phyloP scores from a whole-genome alignment of 2,113 vertebrate genomes.

The Heptranchias perlo region DNA sequence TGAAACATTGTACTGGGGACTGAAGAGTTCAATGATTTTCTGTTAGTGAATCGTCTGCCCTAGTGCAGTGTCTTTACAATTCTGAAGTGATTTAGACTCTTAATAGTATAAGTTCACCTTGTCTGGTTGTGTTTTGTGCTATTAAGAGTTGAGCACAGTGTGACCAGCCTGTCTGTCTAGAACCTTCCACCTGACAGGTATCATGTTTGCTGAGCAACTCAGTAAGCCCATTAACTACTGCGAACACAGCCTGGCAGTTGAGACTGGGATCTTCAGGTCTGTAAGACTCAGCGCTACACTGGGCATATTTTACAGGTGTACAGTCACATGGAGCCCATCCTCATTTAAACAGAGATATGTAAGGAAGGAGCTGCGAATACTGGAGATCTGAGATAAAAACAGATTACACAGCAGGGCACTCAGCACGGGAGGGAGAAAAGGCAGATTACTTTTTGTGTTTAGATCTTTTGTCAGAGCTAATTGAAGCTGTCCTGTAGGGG shows the following conservation, averaged over 20 bases:
- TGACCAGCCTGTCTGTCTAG: neutral
- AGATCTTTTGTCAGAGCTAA: neutral
- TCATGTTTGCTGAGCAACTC: neutral
- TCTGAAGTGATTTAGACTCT: neutral
- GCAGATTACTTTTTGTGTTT: neutral
- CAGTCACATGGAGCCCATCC: neutral
- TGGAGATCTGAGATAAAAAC: neutral
- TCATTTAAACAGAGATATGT: neutral
- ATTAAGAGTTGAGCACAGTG: neutral
- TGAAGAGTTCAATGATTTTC: neutral
- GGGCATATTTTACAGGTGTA: neutral
- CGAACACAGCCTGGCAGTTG: neutral
- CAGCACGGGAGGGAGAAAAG: neutral
- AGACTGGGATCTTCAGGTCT: neutral
- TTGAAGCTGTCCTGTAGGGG: neutral
- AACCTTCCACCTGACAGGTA: neutral
- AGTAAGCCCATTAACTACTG: neutral
- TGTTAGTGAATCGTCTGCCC: neutral
- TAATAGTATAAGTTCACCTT: neutral
- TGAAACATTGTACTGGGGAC: neutral
- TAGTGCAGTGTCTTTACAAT: neutral
- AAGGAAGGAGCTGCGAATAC: neutral
- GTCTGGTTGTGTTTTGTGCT: neutral
- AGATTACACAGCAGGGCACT: neutral
- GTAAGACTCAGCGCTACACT: neutral